phyloP scores from a whole-genome alignment of 2,888 invertebrate species.

The Hirtodrosophila duncani region DNA sequence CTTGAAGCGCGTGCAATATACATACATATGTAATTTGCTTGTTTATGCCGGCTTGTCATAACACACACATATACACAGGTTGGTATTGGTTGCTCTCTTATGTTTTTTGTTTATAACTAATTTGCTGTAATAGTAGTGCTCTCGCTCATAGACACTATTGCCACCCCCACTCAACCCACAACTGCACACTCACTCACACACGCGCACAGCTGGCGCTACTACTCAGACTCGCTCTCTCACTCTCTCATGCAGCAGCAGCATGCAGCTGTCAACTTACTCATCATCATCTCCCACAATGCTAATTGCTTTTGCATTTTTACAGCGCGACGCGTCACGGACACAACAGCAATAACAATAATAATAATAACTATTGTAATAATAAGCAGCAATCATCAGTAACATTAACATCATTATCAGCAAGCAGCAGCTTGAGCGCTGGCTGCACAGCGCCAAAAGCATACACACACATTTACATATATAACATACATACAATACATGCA shows the following conservation, averaged over 20 bases:
- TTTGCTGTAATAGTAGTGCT: too few relatives aligned
- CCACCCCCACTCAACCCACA: constrained; percentile 31
- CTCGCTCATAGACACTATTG: constrained; percentile 28
- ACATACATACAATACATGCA: constrained; percentile 21
- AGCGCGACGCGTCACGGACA: constrained; percentile 45
- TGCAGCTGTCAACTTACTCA: constrained; percentile 38
- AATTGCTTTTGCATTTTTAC: constrained; percentile 49
- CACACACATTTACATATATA: constrained; percentile 15
- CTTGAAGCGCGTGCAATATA: neutral
- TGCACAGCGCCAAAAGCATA: constrained; percentile 16
- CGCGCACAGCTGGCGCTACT: neutral
- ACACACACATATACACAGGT: neutral
- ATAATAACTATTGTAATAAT: neutral
- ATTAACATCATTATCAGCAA: constrained; percentile 1
- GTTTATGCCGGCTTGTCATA: neutral
- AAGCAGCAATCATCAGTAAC: neutral
- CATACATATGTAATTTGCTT: neutral
- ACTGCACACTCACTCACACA: constrained; percentile 5
- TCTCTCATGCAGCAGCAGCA: too few relatives aligned
- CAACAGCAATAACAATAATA: constrained; percentile 9
- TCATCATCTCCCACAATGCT: constrained; percentile 24
- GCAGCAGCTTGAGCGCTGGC: constrained; percentile 40
- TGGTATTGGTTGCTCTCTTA: constrained; percentile 1
- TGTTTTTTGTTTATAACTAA: constrained; percentile 53
- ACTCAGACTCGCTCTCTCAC: constrained; percentile 1